These are phyloP conservation scores for Choloepus hoffmanni DNA, from an alignment of 2,113 vertebrate species.

Conservation along the genomic window DNA sequence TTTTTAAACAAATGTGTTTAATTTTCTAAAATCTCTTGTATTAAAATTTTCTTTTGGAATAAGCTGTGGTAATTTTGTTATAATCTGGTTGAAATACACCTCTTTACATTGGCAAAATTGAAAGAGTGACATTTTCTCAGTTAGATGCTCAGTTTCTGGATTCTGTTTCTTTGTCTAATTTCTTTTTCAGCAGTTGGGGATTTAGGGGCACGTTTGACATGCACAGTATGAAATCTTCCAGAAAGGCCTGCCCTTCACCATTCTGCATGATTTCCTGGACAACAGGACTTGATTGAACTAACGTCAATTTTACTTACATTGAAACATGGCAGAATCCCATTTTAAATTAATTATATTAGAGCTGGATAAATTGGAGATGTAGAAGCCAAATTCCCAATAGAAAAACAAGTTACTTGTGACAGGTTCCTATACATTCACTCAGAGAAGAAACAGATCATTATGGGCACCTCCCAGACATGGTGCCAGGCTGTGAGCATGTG, in stretches of 20 bases:
- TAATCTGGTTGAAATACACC: conserved; percentile 77
- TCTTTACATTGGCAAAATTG: conserved; percentile 84
- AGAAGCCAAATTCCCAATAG: neutral
- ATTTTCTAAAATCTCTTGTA: conserved; percentile 87
- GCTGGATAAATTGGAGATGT: neutral
- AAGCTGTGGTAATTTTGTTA: conserved; percentile 87
- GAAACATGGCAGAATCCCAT: neutral
- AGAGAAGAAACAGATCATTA: accelerated
- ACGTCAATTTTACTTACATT: neutral
- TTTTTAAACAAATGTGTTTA: conserved; percentile 87
- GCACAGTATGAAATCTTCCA: no score
- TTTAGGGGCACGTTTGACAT: neutral
- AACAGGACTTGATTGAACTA: neutral
- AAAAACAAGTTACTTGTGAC: neutral
- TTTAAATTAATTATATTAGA: neutral
- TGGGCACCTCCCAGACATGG: neutral
- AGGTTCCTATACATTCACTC: neutral
- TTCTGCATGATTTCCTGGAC: neutral
- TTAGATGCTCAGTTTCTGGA: neutral
- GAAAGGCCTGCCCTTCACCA: neutral
- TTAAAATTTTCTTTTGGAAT: conserved; percentile 84
- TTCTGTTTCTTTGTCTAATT: neutral
- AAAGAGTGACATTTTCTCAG: conserved; percentile 81
- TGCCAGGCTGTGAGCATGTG: neutral
- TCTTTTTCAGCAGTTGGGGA: neutral